phyloP scores from a whole-genome alignment of 1,140 invertebrate genomes.

The Hydropsyche tenuis region DNA sequence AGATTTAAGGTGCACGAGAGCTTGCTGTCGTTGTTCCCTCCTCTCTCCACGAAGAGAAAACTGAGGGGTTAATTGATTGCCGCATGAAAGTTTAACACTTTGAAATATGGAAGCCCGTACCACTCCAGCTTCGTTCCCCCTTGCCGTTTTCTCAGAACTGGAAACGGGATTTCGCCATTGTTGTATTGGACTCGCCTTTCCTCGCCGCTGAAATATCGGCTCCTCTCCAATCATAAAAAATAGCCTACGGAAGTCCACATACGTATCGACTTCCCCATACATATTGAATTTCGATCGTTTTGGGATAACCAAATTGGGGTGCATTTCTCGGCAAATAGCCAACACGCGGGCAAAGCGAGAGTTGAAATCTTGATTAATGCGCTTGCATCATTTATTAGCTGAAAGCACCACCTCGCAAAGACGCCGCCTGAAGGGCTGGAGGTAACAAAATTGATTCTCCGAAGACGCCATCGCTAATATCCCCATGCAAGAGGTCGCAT shows the following conservation, averaged over 20 bases:
- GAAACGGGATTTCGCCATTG: conserved; percentile 23
- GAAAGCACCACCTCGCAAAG: background rate
- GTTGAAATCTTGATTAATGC: conserved; percentile 27
- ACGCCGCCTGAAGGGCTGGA: background rate
- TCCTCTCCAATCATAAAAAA: no score
- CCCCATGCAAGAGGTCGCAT: background rate
- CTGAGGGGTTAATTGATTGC: conserved; percentile 50
- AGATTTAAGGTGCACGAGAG: conserved; percentile 49
- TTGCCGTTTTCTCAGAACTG: background rate
- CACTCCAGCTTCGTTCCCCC: background rate
- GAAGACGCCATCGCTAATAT: conserved; percentile 14
- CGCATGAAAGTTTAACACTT: conserved; percentile 50
- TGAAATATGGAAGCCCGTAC: conserved; percentile 46
- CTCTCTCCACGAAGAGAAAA: conserved; percentile 34
- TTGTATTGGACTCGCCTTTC: conserved; percentile 21
- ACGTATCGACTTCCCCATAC: background rate
- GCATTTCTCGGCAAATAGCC: background rate
- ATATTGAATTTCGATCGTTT: background rate
- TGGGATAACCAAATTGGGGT: background rate
- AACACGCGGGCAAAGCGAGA: background rate
- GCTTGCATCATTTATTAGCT: conserved; percentile 19
- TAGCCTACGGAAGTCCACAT: background rate
- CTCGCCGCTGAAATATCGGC: conserved; percentile 30
- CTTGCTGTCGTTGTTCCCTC: conserved; percentile 16
- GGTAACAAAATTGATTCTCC: conserved; percentile 26